Base-by-base conservation (phyloP, 2,888 invertebrate species). In the Rotaria magnacalcarata region DNA sequence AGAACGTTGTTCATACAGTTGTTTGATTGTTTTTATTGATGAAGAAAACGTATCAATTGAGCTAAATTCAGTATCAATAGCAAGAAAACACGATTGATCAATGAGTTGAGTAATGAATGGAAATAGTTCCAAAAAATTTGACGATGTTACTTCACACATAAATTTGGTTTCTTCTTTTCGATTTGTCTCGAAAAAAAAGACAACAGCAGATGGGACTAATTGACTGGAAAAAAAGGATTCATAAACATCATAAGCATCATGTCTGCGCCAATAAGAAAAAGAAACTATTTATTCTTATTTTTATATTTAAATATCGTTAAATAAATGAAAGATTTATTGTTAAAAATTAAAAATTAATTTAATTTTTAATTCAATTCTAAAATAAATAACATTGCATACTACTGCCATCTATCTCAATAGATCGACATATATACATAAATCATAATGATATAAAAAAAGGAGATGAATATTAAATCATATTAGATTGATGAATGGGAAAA, bases 111-210 rank as follows among this genome's bases (percentile, higher is more conserved):
- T 41, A 43, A 75, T 75, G 7, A 75, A 43, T 47, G 75, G 75
- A 10, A 43, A 41, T 11, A 75, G 24, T 21, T 75, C 24, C 0
- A 24, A 21, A 75, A 75, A 75, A 75, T 75, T 75, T 8, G 41
- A 10, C 8, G 47, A 75, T 19, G 75, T 75, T 8, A 75, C 75
- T 43, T 75, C 75, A 75, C 75, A 75, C 75, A 75, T 75, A 14
- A 16, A 27, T 60, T 60, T 8, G 27, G 11, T 27, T 16, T 52
- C 14, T 52, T 52, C 16, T 67, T 67, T 67, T 67, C 34, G 16
- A 3, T 27, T 67, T 27, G 67, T 34, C 27, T 27, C 27, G 14
- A 67, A 34, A 67, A 27, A 27, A 60, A 10, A n/a, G 67, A n/a
- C 67, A 67, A 67, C 14, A 67, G 34, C 27, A 67, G 67, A 67